These are phyloP conservation scores for Spisula solida DNA, from an alignment of 2,888 invertebrate species.

Conservation along the genomic window DNA sequence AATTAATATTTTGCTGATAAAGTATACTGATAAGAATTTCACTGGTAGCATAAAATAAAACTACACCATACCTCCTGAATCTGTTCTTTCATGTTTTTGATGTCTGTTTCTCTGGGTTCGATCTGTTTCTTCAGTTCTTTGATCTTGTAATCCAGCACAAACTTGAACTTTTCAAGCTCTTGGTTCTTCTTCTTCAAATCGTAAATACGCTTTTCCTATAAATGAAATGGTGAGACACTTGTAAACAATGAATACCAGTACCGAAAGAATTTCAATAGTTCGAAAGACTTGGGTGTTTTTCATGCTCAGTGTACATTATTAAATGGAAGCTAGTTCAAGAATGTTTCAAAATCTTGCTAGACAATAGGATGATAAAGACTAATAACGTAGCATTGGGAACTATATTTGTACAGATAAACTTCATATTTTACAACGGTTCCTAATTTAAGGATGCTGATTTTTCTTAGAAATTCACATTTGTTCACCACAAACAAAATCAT, in stretches of 20 bases:
- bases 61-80: conserved; percentile 88
- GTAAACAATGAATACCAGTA: neutral
- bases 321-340: neutral
- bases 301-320: neutral
- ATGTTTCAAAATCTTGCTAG: no score
- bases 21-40: no score
- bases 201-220: conserved; percentile 92
- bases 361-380: no score
- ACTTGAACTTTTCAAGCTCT: conserved; percentile 96
- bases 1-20: no score
- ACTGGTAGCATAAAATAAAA: no score
- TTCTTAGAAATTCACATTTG: neutral
- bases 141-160: conserved; percentile 96
- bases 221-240: conserved; percentile 12
- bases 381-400: no score
- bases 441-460: neutral
- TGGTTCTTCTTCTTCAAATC: conserved; percentile 94
- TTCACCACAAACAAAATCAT: neutral
- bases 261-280: neutral
- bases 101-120: conserved; percentile 95
- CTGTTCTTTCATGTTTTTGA: conserved; percentile 94
- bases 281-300: neutral
- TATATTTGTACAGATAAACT: no score
- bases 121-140: conserved; percentile 95
- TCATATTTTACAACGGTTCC: no score